Conservation (phyloP, 1,140 invertebrate genomes). For the Zeugodacus cucurbitae region DNA sequence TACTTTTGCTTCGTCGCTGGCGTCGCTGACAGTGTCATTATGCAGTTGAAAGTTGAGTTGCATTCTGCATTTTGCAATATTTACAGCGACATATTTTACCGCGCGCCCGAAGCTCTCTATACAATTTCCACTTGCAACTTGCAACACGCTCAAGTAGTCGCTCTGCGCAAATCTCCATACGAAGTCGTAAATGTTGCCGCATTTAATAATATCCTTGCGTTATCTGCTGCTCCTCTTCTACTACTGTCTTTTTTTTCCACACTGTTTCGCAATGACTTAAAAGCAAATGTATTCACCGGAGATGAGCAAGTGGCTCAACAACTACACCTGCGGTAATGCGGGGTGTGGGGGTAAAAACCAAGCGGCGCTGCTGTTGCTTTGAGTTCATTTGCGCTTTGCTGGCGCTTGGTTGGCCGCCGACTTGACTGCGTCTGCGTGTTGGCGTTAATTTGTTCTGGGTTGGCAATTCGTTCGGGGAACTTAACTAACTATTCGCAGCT, state of each 20-base stretch:
- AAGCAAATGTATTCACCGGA: background rate
- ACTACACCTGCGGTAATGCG: background rate
- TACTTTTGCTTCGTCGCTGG: background rate
- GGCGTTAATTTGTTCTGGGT: slow-evolving; percentile 7
- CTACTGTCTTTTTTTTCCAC: too few relatives aligned
- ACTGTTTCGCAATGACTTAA: background rate
- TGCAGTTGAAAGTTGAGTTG: background rate
- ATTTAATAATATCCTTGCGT: background rate
- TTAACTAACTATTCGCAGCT: slow-evolving; percentile 30
- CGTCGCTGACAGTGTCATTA: background rate
- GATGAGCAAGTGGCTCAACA: background rate
- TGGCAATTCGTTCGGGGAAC: background rate
- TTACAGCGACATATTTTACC: background rate
- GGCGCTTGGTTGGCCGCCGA: background rate
- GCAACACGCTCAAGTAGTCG: background rate
- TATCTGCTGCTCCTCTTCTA: background rate
- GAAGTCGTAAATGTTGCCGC: background rate
- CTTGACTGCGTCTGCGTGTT: background rate
- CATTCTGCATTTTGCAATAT: background rate
- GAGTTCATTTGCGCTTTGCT: background rate
- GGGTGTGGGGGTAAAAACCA: background rate
- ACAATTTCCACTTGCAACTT: background rate
- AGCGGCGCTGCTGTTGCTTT: background rate
- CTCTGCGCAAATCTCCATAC: background rate
- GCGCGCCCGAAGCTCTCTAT: too few relatives aligned